A percentile compares a stretch with the other conserved stretches of the same genome.
Evolutionary conservation across 2,797 vertebrate species (phyloP).

Genomic region (Myripristis jacobus): DNA sequence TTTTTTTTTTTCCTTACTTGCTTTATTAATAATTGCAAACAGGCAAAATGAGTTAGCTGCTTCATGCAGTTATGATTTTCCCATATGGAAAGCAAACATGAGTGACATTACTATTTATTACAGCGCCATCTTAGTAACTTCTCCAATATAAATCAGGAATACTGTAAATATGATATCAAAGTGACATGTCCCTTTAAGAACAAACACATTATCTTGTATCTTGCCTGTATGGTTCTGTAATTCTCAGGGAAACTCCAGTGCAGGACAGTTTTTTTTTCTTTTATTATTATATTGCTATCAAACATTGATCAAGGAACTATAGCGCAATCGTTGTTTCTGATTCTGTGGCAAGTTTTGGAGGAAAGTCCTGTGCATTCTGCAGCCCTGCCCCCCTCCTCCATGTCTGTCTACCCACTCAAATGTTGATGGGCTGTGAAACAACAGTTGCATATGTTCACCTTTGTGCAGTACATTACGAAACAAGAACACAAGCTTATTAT

Average conservation of each 20-base stretch:
- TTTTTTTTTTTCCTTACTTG: no score
- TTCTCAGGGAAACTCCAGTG: constrained; percentile 54
- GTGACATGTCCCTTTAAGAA: constrained; percentile 21
- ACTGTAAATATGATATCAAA: not conserved
- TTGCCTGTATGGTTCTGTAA: constrained; percentile 23
- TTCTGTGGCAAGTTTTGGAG: constrained; percentile 30
- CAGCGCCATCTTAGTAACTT: not conserved
- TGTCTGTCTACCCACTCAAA: not conserved
- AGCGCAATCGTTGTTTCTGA: not conserved
- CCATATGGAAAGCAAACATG: not conserved
- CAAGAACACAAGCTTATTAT: not conserved
- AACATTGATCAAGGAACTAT: constrained; percentile 29
- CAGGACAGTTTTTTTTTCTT: constrained; percentile 4
- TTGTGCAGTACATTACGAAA: constrained; percentile 18
- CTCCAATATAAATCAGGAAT: not conserved
- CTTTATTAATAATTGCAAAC: no score
- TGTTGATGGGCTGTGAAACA: constrained; percentile 19
- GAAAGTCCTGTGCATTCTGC: constrained; percentile 51
- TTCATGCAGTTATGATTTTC: not conserved
- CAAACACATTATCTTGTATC: not conserved
- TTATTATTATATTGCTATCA: not conserved
- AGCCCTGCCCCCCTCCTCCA: constrained; percentile 5
- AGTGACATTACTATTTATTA: not conserved
- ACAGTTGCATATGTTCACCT: constrained; percentile 18
- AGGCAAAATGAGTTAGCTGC: not conserved